Evolutionary conservation across 2,888 invertebrate species (phyloP).

Genomic region (Chalcis sispes): DNA sequence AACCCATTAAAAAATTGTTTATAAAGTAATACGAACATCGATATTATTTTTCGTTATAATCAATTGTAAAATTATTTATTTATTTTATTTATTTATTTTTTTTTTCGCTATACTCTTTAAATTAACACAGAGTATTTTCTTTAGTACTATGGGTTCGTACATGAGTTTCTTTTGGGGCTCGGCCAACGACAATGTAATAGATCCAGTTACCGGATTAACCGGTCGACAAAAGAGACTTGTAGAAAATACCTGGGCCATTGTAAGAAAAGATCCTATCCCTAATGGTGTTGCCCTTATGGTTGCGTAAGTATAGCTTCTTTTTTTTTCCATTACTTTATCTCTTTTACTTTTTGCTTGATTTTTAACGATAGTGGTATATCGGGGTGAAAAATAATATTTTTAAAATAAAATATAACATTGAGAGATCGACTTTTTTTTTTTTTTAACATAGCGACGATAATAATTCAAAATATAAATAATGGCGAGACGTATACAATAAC

Average conservation of each 20-base stretch:
- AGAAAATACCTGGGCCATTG: conserved; percentile 75
- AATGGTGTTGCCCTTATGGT: conserved; percentile 76
- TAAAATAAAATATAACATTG: no score
- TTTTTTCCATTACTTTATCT: background rate
- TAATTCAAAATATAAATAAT: no score
- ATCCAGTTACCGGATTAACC: conserved; percentile 75
- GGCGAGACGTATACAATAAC: no score
- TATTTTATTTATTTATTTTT: no score
- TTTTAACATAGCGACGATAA: no score
- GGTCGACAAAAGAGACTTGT: conserved; percentile 75
- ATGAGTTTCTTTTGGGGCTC: conserved; percentile 65
- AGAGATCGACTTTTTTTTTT: no score
- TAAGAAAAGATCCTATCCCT: conserved; percentile 75
- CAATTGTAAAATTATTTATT: no score
- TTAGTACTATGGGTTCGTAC: conserved; percentile 65
- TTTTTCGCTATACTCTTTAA: no score
- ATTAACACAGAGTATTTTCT: background rate
- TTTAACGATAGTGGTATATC: background rate
- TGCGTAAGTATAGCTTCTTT: conserved; percentile 70
- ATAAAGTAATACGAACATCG: no score
- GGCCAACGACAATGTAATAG: conserved; percentile 66
- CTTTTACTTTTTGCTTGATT: conserved; percentile 3
- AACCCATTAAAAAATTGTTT: no score
- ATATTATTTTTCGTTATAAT: no score
- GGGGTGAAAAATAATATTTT: no score